phyloP scores from a whole-genome alignment of 1,140 invertebrate genomes.

The Leucophenga varia region DNA sequence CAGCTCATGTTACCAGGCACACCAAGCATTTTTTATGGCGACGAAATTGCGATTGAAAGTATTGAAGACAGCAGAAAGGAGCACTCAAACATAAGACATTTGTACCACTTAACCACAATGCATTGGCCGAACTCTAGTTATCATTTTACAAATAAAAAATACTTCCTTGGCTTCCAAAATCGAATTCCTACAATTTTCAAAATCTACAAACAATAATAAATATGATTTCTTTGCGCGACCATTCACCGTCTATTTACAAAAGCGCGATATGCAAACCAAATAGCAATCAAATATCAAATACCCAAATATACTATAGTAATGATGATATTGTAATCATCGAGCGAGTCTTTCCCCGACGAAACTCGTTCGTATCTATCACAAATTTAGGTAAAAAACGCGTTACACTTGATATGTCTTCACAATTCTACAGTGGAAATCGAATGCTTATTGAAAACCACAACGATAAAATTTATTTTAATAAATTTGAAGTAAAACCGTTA shows the following conservation, averaged over 20 bases:
- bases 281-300: constrained; percentile 63
- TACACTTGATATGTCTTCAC: constrained; percentile 68
- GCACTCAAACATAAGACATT: constrained; percentile 63
- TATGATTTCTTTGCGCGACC: constrained; percentile 62
- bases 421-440: constrained; percentile 74
- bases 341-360: constrained; percentile 73
- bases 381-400: constrained; percentile 66
- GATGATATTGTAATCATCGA: constrained; percentile 71
- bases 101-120: constrained; percentile 70
- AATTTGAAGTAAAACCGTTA: constrained; percentile 63
- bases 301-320: constrained; percentile 64
- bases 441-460: constrained; percentile 61
- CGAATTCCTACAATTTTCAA: constrained; percentile 56
- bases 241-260: constrained; percentile 70
- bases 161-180: constrained; percentile 65
- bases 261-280: constrained; percentile 67
- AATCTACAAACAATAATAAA: constrained; percentile 59
- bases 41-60: constrained; percentile 69
- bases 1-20: constrained; percentile 77
- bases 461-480: constrained; percentile 68
- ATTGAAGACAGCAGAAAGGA: constrained; percentile 59
- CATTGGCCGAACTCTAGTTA: constrained; percentile 56
- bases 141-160: constrained; percentile 57
- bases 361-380: constrained; percentile 70
- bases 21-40: constrained; percentile 78